phyloP scores from a whole-genome alignment of 2,888 invertebrate genomes.

The Erebia epiphron region DNA sequence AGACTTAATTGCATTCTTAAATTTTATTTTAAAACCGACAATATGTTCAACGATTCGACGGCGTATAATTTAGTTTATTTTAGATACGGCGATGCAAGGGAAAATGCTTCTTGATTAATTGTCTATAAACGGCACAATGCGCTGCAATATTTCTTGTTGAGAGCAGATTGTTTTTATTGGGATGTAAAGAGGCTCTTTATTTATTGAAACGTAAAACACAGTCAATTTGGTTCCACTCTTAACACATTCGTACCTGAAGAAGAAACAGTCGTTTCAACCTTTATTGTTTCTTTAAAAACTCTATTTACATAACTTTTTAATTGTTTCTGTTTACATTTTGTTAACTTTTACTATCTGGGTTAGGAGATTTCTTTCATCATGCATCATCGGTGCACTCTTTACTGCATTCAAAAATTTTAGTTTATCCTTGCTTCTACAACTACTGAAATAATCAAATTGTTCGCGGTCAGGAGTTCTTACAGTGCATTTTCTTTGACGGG shows the following conservation, averaged over 20 bases:
- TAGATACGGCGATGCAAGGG: conserved; percentile 55
- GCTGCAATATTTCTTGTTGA: conserved; percentile 47
- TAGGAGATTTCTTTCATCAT: too few species aligned
- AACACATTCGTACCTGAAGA: conserved; percentile 10
- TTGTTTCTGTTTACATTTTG: neutral
- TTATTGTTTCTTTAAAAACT: neutral
- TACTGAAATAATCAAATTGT: too few species aligned
- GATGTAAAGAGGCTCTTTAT: conserved; percentile 66
- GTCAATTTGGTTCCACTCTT: conserved; percentile 35
- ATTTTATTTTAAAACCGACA: conserved; percentile 76
- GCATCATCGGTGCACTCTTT: too few species aligned
- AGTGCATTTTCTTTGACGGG: neutral
- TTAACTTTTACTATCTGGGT: too few species aligned
- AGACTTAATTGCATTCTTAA: conserved; percentile 73
- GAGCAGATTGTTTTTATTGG: conserved; percentile 55
- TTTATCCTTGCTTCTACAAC: too few species aligned
- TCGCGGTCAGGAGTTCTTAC: neutral
- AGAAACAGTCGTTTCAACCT: neutral
- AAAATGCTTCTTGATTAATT: conserved; percentile 65
- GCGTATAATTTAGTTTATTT: conserved; percentile 46
- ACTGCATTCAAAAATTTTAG: too few species aligned
- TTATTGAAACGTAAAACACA: conserved; percentile 66
- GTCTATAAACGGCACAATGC: conserved; percentile 65
- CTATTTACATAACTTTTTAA: neutral
- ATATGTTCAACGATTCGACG: conserved; percentile 58